Evolutionary conservation across 1,140 invertebrate species (phyloP), one percentile per base, ranked within the genome.

Genomic region (Philotrypesis tridentata): DNA sequence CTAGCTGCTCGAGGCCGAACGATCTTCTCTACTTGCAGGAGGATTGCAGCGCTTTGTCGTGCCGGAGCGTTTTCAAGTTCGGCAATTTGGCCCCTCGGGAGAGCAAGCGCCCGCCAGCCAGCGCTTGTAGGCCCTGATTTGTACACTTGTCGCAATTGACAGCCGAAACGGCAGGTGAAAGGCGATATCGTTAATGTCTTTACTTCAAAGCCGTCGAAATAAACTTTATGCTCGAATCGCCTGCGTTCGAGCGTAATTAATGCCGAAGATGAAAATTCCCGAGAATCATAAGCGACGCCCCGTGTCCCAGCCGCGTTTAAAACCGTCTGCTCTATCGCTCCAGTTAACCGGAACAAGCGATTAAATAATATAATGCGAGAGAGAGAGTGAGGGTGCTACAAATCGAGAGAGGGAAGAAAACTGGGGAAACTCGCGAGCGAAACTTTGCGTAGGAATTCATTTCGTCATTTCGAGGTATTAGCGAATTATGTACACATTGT

Each of bases 281-380:
- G n/a, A n/a, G n/a, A n/a, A n/a, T n/a, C n/a, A n/a, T n/a, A n/a
- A n/a, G n/a, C n/a, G n/a, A n/a, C n/a, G n/a, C n/a, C n/a, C n/a
- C n/a, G 33, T 37, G 4, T 61, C 21, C 5, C 60, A 25, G n/a
- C n/a, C 25, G 3, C 25, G 5, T 9, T 4, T 23, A 6, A 1
- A 29, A 55, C 48, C 25, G 61, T 55, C n/a, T 65, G 8, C 23
- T 33, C n/a, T n/a, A n/a, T 37, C 67, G 31, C 67, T 33, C 31
- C 3, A 70, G 67, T 70, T n/a, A 70, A 9, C 17, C 29, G 8
- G 31, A 3, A 70, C 29, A 37, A 70, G 67, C 4, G 29, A 37
- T 70, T 70, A 37, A 70, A 70, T 70, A 76, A 33, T 76, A 33
- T 63, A 76, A 65, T 37, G 73, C 73, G 55, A n/a, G n/a, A n/a